Percentiles rank a stretch among this genome's conserved stretches.
Conservation (phyloP, 2,113 vertebrate genomes). For the Ptilorrhoa leucosticta region DNA sequence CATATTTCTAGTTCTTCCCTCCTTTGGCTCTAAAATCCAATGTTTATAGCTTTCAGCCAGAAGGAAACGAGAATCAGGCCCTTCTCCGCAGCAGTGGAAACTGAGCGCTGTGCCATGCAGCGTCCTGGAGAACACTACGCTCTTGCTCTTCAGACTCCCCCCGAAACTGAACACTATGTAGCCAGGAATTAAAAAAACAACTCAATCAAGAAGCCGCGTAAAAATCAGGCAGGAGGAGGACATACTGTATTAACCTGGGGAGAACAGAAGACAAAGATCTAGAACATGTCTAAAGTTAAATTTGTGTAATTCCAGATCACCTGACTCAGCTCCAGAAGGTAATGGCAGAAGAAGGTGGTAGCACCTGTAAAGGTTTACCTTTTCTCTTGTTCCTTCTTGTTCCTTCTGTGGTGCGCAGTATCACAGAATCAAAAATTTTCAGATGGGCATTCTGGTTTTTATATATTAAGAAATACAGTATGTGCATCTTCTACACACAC, state of each 20-base stretch:
- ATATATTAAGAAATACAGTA: not conserved
- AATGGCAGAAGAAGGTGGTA: not conserved
- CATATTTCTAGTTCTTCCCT: not conserved
- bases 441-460: not conserved
- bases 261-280: not conserved
- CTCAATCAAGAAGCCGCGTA: not conserved
- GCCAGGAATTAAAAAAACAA: not conserved
- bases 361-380: not conserved
- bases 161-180: not conserved
- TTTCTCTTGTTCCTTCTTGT: not conserved
- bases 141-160: not conserved
- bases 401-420: rapidly evolving
- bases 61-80: not conserved
- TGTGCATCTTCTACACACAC: not conserved
- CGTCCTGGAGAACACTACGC: rapidly evolving
- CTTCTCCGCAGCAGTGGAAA: not conserved
- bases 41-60: not conserved
- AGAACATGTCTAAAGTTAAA: not conserved
- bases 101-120: not conserved
- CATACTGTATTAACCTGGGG: not conserved
- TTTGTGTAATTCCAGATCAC: not conserved
- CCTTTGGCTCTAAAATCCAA: not conserved
- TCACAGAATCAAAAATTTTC: not conserved
- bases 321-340: not conserved
- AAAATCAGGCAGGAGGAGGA: not conserved